Evolutionary conservation across 2,888 invertebrate genomes (phyloP).

Genomic region (Saturnia pavonia): DNA sequence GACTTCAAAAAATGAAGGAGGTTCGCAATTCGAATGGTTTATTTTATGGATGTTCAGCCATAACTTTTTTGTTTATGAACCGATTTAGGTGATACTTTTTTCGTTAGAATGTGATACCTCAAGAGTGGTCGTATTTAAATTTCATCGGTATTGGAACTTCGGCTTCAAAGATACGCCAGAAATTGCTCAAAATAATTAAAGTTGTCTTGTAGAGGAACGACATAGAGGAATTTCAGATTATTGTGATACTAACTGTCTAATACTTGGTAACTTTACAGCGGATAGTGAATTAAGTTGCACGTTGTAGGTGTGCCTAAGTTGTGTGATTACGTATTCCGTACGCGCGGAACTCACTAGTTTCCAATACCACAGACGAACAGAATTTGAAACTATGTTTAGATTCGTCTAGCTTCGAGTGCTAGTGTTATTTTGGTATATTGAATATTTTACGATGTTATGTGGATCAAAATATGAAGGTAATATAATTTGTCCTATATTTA

Average conservation of each 20-base stretch:
- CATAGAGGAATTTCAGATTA: background rate
- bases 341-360: constrained; percentile 25
- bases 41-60: too few relatives aligned
- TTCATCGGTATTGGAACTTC: too few relatives aligned
- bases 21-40: too few relatives aligned
- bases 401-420: constrained; percentile 13
- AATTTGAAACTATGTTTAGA: constrained; percentile 29
- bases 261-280: constrained; percentile 13
- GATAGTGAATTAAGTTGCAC: constrained; percentile 21
- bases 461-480: background rate
- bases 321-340: constrained; percentile 28
- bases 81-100: too few relatives aligned
- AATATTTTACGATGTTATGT: constrained; percentile 3
- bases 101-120: too few relatives aligned
- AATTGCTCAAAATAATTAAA: too few relatives aligned
- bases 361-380: constrained; percentile 38
- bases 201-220: too few relatives aligned
- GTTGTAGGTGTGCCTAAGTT: constrained; percentile 22
- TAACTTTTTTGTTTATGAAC: too few relatives aligned
- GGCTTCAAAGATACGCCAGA: too few relatives aligned
- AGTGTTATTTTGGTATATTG: constrained; percentile 15
- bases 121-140: too few relatives aligned
- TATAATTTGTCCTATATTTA: background rate
- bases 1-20: too few relatives aligned
- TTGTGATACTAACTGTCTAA: background rate